Evolutionary conservation across 2,113 vertebrate genomes (phyloP), one percentile per base, ranked within the genome.

Genomic region (Labrus mixtus): DNA sequence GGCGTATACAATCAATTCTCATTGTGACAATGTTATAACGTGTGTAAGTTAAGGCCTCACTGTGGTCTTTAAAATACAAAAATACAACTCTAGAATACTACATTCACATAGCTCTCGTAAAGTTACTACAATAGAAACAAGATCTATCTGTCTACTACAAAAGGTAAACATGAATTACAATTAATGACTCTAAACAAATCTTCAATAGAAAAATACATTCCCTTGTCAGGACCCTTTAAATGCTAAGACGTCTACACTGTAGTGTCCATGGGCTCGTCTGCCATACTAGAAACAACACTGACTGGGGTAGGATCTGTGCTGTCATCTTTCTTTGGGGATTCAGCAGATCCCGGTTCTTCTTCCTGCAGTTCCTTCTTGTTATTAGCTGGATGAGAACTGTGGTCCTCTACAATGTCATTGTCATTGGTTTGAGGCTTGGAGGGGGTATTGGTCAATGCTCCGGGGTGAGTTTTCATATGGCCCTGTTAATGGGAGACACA

Each of bases 401-500:
- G 64, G 6, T 89, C 89, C 41, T 90, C 93, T 4, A 19, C 43
- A 61, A 37, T 56, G 36, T 94, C 90, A 55, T 39, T 90, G 67
- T 84, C 91, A 84, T 80, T 87, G 86, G 87, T 84, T 64, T 85
- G 90, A 74, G 74, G 77, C 89, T 84, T 92, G 81, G 73, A 57
- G 56, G 78, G 81, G 25, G 88, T 79, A 53, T 50, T 91, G 61
- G 60, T 82, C 66, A 71, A 22, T 3, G 59, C 80, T 72, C 84
- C 91, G 0, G 93, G 91, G 67, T 95, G 94, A 39, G 78, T 90
- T 87, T 94, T 95, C 94, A 95, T 94, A 74, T 95, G 94, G 9
- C 94, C 94, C 94, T 95, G 90, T 83, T 33, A 63, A 85, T 22
- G 63, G 8, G 13, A 64, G 8, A 65, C n/a, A 79, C n/a, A 37